Conservation (phyloP, 2,113 vertebrate genomes). For the Passer montanus region DNA sequence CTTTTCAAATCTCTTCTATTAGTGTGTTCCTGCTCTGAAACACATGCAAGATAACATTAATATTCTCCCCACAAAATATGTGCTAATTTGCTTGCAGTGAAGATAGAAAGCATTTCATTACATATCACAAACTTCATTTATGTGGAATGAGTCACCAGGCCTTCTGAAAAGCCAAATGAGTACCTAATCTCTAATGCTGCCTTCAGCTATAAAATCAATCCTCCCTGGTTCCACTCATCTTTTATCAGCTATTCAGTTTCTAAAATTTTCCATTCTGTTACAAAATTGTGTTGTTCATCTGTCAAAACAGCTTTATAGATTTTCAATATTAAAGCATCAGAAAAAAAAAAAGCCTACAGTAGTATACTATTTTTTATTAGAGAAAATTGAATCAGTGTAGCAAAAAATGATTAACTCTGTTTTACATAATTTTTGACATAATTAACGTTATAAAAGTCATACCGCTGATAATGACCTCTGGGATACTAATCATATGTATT, state of each 20-base stretch:
- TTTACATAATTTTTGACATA: slow-evolving; percentile 30
- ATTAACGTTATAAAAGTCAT: slow-evolving; percentile 40
- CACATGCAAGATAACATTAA: slow-evolving; percentile 76
- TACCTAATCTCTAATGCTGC: slow-evolving; percentile 70
- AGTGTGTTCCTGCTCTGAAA: slow-evolving; percentile 71
- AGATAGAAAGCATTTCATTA: slow-evolving; percentile 81
- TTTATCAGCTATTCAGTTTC: slow-evolving; percentile 66
- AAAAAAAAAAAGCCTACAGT: background rate
- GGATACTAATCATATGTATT: background rate
- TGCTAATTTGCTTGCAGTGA: slow-evolving; percentile 78
- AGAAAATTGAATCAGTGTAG: slow-evolving; percentile 45
- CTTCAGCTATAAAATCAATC: slow-evolving; percentile 72
- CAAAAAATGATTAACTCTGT: slow-evolving; percentile 30
- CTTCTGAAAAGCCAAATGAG: slow-evolving; percentile 75
- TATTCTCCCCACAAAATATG: slow-evolving; percentile 76
- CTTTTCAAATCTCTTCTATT: slow-evolving; percentile 69
- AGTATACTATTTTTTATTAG: slow-evolving; percentile 60
- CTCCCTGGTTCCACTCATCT: slow-evolving; percentile 64
- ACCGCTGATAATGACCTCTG: background rate
- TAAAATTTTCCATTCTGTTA: slow-evolving; percentile 59
- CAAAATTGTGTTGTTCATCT: slow-evolving; percentile 67
- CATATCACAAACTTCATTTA: slow-evolving; percentile 82
- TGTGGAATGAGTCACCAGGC: slow-evolving; percentile 75
- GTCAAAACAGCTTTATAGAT: slow-evolving; percentile 67
- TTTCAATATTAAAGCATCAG: slow-evolving; percentile 30